Percentiles rank a stretch among this genome's conserved stretches.
Evolutionary conservation across 2,888 invertebrate genomes (phyloP).

Genomic region (Dendrolimus houi): DNA sequence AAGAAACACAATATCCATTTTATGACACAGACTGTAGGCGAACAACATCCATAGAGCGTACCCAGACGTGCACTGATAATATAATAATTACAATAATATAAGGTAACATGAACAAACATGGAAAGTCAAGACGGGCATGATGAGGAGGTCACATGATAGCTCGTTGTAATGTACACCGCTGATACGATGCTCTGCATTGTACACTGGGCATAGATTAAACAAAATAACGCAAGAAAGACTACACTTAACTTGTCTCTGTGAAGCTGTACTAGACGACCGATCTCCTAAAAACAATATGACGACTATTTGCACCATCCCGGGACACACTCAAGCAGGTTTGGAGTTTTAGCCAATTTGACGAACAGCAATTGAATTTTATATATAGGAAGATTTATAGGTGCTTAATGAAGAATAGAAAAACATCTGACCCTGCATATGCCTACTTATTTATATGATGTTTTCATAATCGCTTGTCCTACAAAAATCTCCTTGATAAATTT

Average conservation of each 20-base stretch:
- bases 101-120: constrained; percentile 36
- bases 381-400: too few species aligned
- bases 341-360: too few species aligned
- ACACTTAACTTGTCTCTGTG: too few species aligned
- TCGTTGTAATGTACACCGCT: constrained; percentile 52
- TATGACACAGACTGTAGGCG: constrained; percentile 1
- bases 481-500: background rate
- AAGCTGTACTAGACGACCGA: too few species aligned
- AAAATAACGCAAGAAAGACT: background rate
- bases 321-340: too few species aligned
- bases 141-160: constrained; percentile 49
- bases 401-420: too few species aligned
- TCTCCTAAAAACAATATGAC: too few species aligned
- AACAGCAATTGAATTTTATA: too few species aligned
- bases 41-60: background rate
- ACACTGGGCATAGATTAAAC: constrained; percentile 15
- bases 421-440: too few species aligned
- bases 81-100: constrained; percentile 35
- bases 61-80: constrained; percentile 14
- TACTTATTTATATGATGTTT: background rate
- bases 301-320: too few species aligned
- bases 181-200: constrained; percentile 50
- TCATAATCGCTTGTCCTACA: background rate
- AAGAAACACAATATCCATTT: too few species aligned
- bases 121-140: constrained; percentile 43